Base-by-base conservation (phyloP, 2,797 vertebrate genomes). In the Gymnodraco acuticeps region DNA sequence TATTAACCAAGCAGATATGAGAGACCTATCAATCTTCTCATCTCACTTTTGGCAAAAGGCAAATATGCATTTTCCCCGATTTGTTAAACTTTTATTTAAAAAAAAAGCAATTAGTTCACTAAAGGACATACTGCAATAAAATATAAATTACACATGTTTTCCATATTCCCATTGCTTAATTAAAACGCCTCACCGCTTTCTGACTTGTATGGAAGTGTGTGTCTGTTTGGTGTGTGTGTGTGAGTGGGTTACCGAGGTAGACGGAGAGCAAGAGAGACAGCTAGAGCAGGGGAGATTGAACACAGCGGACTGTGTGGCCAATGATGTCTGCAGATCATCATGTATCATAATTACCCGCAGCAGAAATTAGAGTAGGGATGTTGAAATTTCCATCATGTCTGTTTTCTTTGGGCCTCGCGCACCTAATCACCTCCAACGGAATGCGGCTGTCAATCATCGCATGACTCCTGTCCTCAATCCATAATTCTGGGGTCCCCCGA, bases 351-450 rank as follows among this genome's bases (percentile, higher is more conserved):
- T 94, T 91, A 94, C 79, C 74, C 77, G 0, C 64, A 73, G 82
- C 81, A 88, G 90, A 95, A 95, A 95, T 94, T 94, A 93, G 90
- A 88, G 85, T n/a, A 33, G 85, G 87, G 89, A 90, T 90, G 90
- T 93, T 91, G 83, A 92, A 93, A 93, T 93, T 91, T 94, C 89
- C 89, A 93, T 92, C 92, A 85, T 92, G 93, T 93, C 91, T 91
- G 89, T 93, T 94, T 91, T 92, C 89, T 92, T 93, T 92, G 92
- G 88, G 90, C 88, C 90, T 77, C 63, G 81, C 81, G 80, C 87
- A 90, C 82, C 93, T 93, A 93, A 94, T 94, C 93, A 91, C 89
- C 92, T 93, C 92, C 79, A 65, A 86, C 82, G 77, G 84, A 88
- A 92, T 83, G 89, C 62, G 41, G 76, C 94, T 95, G 93, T 93